These are phyloP conservation scores for Poecilia picta DNA, from an alignment of 2,797 vertebrate genomes.

Conservation along the genomic window DNA sequence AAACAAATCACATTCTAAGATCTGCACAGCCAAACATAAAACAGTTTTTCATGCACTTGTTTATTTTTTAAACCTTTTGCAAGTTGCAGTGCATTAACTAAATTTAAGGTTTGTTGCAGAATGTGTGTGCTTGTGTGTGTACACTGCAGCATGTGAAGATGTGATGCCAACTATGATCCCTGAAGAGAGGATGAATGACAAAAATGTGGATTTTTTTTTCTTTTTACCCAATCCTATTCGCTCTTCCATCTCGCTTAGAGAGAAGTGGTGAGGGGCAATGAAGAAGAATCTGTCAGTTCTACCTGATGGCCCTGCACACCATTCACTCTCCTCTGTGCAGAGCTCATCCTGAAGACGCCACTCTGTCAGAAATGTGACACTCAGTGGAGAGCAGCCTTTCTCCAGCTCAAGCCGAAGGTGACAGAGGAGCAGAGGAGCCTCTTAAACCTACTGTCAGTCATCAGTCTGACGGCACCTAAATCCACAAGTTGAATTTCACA, in stretches of 20 bases:
- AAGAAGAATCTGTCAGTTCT: constrained; percentile 22
- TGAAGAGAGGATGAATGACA: constrained; percentile 46
- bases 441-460: constrained; percentile 19
- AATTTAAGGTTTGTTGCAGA: constrained; percentile 33
- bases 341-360: constrained; percentile 17
- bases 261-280: constrained; percentile 10
- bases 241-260: constrained; percentile 8
- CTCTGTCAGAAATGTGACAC: constrained; percentile 60
- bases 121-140: constrained; percentile 11
- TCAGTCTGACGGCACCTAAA: constrained; percentile 37
- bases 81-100: background rate
- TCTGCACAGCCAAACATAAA: background rate
- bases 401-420: constrained; percentile 46
- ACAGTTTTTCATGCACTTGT: background rate
- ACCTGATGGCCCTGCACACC: constrained; percentile 21
- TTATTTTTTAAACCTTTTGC: background rate
- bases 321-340: constrained; percentile 17
- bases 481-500: constrained; percentile 1
- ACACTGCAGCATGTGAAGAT: constrained; percentile 4
- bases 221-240: constrained; percentile 5
- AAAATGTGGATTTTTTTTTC: constrained; percentile 23
- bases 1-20: background rate
- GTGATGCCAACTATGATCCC: constrained; percentile 55
- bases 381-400: constrained; percentile 29
- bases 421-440: constrained; percentile 41